A percentile compares a stretch with the other conserved stretches of the same genome.
Evolutionary conservation across 2,797 vertebrate genomes (phyloP).

Genomic region (Cuculus canorus): DNA sequence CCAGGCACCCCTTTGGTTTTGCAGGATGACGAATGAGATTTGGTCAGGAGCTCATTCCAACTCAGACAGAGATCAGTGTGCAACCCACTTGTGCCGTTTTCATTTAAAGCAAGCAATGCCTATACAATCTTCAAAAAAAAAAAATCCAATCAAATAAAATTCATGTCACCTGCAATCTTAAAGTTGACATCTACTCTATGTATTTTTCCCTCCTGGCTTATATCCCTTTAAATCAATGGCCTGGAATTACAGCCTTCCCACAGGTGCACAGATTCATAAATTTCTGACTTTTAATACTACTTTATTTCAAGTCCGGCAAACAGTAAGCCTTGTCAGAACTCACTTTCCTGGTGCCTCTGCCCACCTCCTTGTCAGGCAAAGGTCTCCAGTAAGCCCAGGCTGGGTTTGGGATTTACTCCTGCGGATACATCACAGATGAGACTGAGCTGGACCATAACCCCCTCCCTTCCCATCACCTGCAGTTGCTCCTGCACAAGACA

Average conservation of each 20-base stretch:
- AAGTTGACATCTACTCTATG: background rate
- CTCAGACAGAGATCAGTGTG: background rate
- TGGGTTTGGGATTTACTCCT: background rate
- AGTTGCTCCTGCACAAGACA: background rate
- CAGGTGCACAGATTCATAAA: background rate
- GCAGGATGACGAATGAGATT: background rate
- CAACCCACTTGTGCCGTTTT: background rate
- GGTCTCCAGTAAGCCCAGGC: background rate
- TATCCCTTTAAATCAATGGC: slow-evolving; percentile 36
- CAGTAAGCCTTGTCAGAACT: background rate
- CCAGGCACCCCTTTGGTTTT: background rate
- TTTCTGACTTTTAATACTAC: slow-evolving; percentile 53
- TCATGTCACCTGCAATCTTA: background rate
- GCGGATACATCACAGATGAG: accelerated
- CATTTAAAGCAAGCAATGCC: background rate
- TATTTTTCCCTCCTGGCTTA: slow-evolving; percentile 35
- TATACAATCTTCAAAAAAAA: background rate
- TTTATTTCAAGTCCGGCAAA: slow-evolving; percentile 53
- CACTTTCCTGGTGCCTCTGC: background rate
- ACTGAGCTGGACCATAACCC: background rate
- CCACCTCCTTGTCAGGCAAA: background rate
- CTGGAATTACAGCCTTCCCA: slow-evolving; percentile 42
- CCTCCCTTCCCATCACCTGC: background rate
- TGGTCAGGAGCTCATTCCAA: background rate
- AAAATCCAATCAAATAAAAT: background rate